Evolutionary conservation across 1,140 invertebrate species (phyloP), one percentile per base, ranked within the genome.

Genomic region (Zaprionus vittiger): DNA sequence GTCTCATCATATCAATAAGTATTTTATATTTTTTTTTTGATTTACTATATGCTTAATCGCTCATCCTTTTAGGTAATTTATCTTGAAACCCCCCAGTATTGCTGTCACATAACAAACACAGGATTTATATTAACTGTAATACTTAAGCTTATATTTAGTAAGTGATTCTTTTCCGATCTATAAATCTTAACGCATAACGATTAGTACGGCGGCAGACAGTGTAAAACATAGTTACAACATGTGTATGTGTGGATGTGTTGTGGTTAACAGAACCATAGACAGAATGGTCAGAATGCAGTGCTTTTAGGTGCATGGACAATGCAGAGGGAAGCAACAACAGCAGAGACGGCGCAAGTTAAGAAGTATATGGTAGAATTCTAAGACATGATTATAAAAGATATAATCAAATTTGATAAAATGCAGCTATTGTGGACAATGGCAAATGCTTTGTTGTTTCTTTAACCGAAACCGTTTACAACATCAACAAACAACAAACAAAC

Each of bases 401-500:
- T 5, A 15, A 22, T 47, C 41, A n/a, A 47, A 47, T 9, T 17
- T 47, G 41, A 47, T 20, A 9, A 47, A 47, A 47, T 47, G 7
- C 41, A 44, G n/a, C 41, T 44, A 60, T 64, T 74, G 64, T 61
- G 41, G 69, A 73, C 55, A 64, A 76, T 69, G 60, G 41, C 63
- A 72, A 71, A 60, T 63, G 69, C 64, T 67, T 72, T 79, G 31
- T 67, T 47, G 31, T 67, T 47, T 61, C 24, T 64, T 54, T 31
- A 31, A 52, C 26, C 47, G 73, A 78, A 78, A 74, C 64, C 61
- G 57, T 52, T 52, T 77, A 67, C 65, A 82, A 79, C 79, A 85
- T 67, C 82, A 81, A 73, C 71, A 84, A 84, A 85, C 80, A 81
- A 82, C 68, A 34, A 80, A 77, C 80, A 55, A 52, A 52, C 47